Evolutionary conservation across 2,888 invertebrate species (phyloP).

Genomic region (Hirtodrosophila alboralis): DNA sequence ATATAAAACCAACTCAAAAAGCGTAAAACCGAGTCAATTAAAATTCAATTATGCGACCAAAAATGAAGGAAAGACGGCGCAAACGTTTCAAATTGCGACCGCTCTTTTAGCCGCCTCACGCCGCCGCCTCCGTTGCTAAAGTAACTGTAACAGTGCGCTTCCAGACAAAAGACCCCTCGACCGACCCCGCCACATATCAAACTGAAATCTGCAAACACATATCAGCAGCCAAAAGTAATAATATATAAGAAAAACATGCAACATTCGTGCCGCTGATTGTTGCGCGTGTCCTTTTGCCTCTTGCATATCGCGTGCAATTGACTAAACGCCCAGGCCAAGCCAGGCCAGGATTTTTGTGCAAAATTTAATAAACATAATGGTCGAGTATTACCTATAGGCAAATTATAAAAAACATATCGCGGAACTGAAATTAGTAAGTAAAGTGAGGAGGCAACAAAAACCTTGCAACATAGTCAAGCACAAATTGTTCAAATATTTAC

Average conservation of each 20-base stretch:
- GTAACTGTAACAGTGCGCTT: slow-evolving; percentile 12
- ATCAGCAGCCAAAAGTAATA: slow-evolving; percentile 29
- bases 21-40: slow-evolving; percentile 59
- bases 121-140: slow-evolving; percentile 2
- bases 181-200: slow-evolving; percentile 60
- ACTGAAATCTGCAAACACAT: slow-evolving; percentile 33
- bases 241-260: too few species aligned
- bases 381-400: slow-evolving; percentile 45
- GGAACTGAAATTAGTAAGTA: slow-evolving; percentile 7
- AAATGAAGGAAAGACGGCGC: slow-evolving; percentile 72
- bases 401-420: slow-evolving; percentile 37
- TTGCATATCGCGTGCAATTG: slow-evolving; percentile 50
- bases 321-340: slow-evolving; percentile 32
- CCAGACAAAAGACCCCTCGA: too few species aligned
- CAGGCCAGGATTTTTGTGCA: slow-evolving; percentile 42
- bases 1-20: slow-evolving; percentile 1
- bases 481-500: slow-evolving; percentile 62
- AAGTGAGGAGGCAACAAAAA: slow-evolving; percentile 4
- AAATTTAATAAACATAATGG: slow-evolving; percentile 57
- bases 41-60: slow-evolving; percentile 72
- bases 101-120: slow-evolving; percentile 32
- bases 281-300: slow-evolving; percentile 38
- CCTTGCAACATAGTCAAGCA: slow-evolving; percentile 14
- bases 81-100: slow-evolving; percentile 70
- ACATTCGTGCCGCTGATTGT: slow-evolving; percentile 52